Evolutionary conservation across 2,888 invertebrate genomes (phyloP), one percentile per base, ranked within the genome.

Genomic region (Taenaris catops): DNA sequence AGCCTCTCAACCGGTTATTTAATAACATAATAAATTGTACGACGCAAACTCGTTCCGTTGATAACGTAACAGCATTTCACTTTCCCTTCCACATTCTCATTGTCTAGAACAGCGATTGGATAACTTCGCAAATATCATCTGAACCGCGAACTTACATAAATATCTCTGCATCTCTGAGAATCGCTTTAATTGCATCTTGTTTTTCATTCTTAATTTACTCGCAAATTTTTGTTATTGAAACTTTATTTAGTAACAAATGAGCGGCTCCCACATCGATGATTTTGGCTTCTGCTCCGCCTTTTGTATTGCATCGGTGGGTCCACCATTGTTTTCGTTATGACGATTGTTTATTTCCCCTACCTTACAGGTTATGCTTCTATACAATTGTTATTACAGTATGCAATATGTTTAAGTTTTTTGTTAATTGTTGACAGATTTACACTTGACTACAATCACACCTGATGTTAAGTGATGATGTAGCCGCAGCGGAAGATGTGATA

Each of bases 61-160:
- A 56, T 54, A 63, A 59, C 80, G 78, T 73, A 79, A 79, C 61
- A 63, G 63, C 75, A 78, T 78, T 79, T 73, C 69, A 78, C 80
- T 84, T 83, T 83, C 81, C 63, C 78, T 83, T 75, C 72, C 74
- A 72, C 69, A 66, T 63, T 65, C 71, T 75, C 78, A 83, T 84
- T 83, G 83, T 83, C 72, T 80, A 75, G 63, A 69, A 63, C 55
- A 55, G 48, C 55, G 65, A 73, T 83, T 84, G 81, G 69, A 80
- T 83, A 83, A 83, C 76, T 68, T 62, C 50, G 66, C 53, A 63
- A 76, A 80, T 76, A 75, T 75, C 74, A 73, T 72, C 66, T 59
- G 61, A 71, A 69, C 55, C 31, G 41, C 35, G 40, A 55, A 57
- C 63, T 83, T 80, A 80, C 70, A 72, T 79, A 81, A 80, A 74